phyloP scores from a whole-genome alignment of 1,140 invertebrate genomes.

The Frieseomelitta varia region DNA sequence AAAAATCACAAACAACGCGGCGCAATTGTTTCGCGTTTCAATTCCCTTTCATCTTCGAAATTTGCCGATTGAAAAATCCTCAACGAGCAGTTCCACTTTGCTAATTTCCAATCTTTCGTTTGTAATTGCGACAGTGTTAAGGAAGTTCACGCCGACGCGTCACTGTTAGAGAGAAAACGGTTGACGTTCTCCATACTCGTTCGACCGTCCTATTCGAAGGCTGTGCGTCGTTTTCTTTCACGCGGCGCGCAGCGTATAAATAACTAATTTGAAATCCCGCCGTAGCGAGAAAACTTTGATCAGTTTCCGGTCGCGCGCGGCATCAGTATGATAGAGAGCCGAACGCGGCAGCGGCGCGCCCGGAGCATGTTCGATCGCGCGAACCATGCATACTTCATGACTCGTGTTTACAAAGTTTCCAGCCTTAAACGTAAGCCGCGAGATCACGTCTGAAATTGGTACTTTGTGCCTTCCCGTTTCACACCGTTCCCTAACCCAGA shows the following conservation, averaged over 20 bases:
- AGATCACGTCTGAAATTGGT: constrained; percentile 27
- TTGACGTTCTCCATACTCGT: neutral
- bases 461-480: neutral
- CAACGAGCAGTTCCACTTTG: no score
- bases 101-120: neutral
- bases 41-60: neutral
- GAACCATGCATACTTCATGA: constrained; percentile 76
- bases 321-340: constrained; percentile 38
- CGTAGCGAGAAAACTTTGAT: constrained; percentile 77
- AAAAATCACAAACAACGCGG: no score
- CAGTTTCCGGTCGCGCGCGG: constrained; percentile 61
- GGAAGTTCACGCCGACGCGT: neutral
- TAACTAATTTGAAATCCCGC: constrained; percentile 75
- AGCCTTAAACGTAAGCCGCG: constrained; percentile 24
- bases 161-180: neutral
- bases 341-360: constrained; percentile 23
- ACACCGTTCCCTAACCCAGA: neutral
- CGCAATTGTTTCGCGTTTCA: neutral
- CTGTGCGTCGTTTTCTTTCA: constrained; percentile 34
- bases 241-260: constrained; percentile 66
- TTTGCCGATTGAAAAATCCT: no score
- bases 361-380: constrained; percentile 40
- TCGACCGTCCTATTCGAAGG: neutral
- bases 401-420: constrained; percentile 54
- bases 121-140: neutral